These are phyloP conservation scores for Megaleporinus macrocephalus DNA, from an alignment of 2,113 vertebrate species.

Conservation along the genomic window DNA sequence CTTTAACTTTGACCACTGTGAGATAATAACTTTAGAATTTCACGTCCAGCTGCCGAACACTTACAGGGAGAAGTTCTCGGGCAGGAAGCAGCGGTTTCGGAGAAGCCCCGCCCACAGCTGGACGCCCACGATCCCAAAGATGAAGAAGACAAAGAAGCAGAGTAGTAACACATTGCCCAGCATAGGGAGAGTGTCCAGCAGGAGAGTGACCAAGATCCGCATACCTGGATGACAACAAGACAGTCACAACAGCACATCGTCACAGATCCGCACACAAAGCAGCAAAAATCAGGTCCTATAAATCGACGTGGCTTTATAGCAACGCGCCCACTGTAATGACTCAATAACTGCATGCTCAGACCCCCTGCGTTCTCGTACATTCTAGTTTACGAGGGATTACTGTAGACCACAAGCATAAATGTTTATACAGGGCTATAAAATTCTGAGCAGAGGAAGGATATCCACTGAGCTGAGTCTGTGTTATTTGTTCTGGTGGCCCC, in stretches of 20 bases:
- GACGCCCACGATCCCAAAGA: slow-evolving; percentile 88
- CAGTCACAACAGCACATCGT: slow-evolving; percentile 12
- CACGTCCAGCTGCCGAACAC: slow-evolving; percentile 60
- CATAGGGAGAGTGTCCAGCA: slow-evolving; percentile 91
- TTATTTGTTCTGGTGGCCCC: slow-evolving; percentile 6
- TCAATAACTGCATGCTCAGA: slow-evolving; percentile 21
- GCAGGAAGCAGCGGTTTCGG: slow-evolving; percentile 89
- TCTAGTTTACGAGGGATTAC: slow-evolving; percentile 12
- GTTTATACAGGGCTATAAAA: slow-evolving; percentile 40
- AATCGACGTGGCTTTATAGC: not conserved
- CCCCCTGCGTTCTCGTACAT: not conserved
- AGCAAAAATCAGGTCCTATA: slow-evolving; percentile 19
- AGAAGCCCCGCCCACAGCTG: slow-evolving; percentile 88
- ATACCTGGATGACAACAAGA: slow-evolving; percentile 76
- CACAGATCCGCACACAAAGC: not conserved
- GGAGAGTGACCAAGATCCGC: slow-evolving; percentile 88
- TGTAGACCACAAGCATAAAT: slow-evolving; percentile 31
- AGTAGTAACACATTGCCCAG: slow-evolving; percentile 87
- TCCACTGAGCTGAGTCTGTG: slow-evolving; percentile 20
- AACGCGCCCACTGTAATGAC: not conserved
- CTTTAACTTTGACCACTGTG: too few species aligned
- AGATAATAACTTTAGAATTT: not conserved
- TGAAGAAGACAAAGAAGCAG: slow-evolving; percentile 93
- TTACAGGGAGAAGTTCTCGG: slow-evolving; percentile 96
- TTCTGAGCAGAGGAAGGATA: not conserved